Base-by-base conservation (phyloP, 2,797 vertebrate species). In the Telmatherina bonti region DNA sequence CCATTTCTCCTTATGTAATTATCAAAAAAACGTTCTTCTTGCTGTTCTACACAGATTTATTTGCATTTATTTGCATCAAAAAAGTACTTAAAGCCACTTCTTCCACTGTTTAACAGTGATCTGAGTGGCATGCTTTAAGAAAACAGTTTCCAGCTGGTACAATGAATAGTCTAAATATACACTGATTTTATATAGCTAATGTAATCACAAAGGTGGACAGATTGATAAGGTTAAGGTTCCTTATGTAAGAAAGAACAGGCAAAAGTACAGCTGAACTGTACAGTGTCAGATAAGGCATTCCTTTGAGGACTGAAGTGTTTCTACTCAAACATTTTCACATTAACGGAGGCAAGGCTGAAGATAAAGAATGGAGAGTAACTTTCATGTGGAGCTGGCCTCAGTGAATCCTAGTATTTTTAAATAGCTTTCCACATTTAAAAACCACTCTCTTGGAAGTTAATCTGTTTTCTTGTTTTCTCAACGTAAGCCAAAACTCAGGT, bases 401-500 rank as follows among this genome's bases (percentile, higher is more conserved):
- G 74, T 62, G 10, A 79, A 81, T 72, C 76, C 85, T 70, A 67
- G 67, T 64, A n/a, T 79, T 47, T 76, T 82, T 67, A 59, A 51
- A 79, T 66, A 84, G 65, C 54, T 71, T 81, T 65, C 76, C 29
- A 74, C 52, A 33, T 81, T 81, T 57, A 66, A 78, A 20, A 70
- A 67, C 27, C 57, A 59, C 35, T 59, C 62, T 71, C 54, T 81
- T 71, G 47, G 22, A 79, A 71, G 81, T 79, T 24, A 43, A 74
- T 83, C 60, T 16, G 63, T 70, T 84, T 81, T 64, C n/a, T 76
- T 63, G 78, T 62, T 43, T 65, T 86, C 65, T 90, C 70, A 87
- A 52, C 62, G 33, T 94, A 94, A 94, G 93, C 93, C 92, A 93
- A 88, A 38, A 83, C 77, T 74, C 82, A 85, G 84, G 85, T 85